Conservation (phyloP, 1,140 invertebrate genomes). For the Hyphantria cunea region DNA sequence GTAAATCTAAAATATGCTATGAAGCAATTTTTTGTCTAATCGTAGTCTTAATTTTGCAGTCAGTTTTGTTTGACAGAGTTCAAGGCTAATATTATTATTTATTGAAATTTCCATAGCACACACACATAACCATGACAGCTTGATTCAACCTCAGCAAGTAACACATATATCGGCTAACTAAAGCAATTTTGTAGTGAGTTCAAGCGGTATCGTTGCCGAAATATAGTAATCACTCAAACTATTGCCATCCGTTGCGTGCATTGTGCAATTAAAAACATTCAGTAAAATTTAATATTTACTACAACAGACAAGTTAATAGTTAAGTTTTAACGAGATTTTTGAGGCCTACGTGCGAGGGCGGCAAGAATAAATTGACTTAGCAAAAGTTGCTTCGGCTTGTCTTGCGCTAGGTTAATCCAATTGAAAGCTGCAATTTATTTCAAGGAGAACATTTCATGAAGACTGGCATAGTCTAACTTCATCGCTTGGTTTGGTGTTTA, state of each 20-base stretch:
- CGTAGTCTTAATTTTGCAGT: no score
- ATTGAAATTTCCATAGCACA: no score
- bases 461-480: constrained; percentile 29
- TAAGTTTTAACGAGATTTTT: constrained; percentile 59
- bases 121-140: no score
- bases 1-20: no score
- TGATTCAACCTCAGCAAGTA: background rate
- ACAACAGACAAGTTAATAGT: constrained; percentile 32
- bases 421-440: constrained; percentile 33
- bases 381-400: constrained; percentile 46
- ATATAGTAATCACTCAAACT: constrained; percentile 3
- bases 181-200: no score
- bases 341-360: constrained; percentile 34
- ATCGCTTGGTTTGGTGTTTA: constrained; percentile 14
- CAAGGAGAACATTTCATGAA: constrained; percentile 20
- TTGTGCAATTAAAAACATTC: constrained; percentile 2
- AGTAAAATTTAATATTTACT: constrained; percentile 1
- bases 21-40: no score
- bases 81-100: no score
- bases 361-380: constrained; percentile 49
- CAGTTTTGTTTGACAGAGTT: no score
- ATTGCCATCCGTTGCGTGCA: background rate
- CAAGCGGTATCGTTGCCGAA: background rate
- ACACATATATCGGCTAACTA: background rate
- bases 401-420: constrained; percentile 43